Conservation (phyloP, 2,888 invertebrate genomes). For the Brachylomia viminalis region DNA sequence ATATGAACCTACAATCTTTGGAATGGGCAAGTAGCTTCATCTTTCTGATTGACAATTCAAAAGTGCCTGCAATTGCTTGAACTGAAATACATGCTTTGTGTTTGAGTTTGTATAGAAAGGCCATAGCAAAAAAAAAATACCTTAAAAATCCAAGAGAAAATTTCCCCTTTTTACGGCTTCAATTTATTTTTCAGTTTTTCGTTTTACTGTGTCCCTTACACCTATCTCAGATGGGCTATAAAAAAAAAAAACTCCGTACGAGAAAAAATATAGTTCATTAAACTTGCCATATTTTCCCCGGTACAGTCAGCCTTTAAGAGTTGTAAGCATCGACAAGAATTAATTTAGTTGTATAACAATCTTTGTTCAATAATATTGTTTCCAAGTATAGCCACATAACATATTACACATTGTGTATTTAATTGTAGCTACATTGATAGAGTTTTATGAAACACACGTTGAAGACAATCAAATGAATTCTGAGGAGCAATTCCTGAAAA, state of each 20-base stretch:
- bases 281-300: slow-evolving; percentile 20
- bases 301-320: slow-evolving; percentile 7
- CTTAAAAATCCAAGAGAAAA: background rate
- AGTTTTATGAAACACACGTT: background rate
- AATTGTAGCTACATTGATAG: background rate
- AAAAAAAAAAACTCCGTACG: slow-evolving; percentile 13
- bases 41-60: background rate
- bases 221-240: background rate
- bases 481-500: background rate
- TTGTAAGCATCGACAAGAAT: background rate
- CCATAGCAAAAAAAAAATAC: background rate
- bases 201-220: background rate
- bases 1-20: no score
- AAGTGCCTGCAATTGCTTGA: no score
- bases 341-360: background rate
- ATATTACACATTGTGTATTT: background rate
- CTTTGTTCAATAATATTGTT: background rate
- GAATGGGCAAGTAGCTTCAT: no score
- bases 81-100: no score
- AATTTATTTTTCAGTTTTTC: background rate
- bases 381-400: background rate
- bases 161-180: background rate
- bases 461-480: background rate
- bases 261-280: slow-evolving; percentile 34
- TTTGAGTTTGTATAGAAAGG: background rate